Evolutionary conservation across 2,797 vertebrate species (phyloP).

Genomic region (Poecilia wingei): DNA sequence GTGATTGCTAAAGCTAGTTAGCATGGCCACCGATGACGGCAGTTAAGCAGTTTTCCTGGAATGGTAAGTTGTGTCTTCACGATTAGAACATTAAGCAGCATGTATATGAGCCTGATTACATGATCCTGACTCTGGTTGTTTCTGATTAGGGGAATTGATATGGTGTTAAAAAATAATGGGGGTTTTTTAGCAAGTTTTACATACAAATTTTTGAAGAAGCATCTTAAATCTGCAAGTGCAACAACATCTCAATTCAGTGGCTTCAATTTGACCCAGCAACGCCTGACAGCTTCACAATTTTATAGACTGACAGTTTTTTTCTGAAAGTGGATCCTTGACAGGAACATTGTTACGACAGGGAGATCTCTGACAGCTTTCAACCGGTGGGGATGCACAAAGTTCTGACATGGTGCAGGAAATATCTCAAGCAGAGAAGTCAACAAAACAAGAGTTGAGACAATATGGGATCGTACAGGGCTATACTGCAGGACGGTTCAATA

Average conservation of each 20-base stretch:
- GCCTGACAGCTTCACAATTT: neutral
- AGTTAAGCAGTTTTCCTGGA: too few species aligned
- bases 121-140: too few species aligned
- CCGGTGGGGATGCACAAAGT: neutral
- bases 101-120: too few species aligned
- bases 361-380: slow-evolving; percentile 1
- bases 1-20: too few species aligned
- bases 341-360: neutral
- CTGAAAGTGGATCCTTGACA: neutral
- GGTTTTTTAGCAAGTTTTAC: neutral
- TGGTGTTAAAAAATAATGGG: neutral
- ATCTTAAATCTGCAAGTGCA: neutral
- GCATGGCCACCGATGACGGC: too few species aligned
- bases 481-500: neutral
- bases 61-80: too few species aligned
- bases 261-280: neutral
- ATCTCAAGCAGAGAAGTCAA: neutral
- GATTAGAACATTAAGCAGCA: too few species aligned
- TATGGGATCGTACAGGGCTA: neutral
- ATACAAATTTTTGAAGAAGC: neutral
- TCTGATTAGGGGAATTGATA: too few species aligned
- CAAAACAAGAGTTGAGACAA: neutral
- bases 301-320: neutral
- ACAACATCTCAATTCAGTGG: neutral
- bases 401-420: slow-evolving; percentile 1